A percentile compares a stretch with the other conserved stretches of the same genome.
Evolutionary conservation across 2,888 invertebrate species (phyloP).

Genomic region (Ectemnius lituratus): DNA sequence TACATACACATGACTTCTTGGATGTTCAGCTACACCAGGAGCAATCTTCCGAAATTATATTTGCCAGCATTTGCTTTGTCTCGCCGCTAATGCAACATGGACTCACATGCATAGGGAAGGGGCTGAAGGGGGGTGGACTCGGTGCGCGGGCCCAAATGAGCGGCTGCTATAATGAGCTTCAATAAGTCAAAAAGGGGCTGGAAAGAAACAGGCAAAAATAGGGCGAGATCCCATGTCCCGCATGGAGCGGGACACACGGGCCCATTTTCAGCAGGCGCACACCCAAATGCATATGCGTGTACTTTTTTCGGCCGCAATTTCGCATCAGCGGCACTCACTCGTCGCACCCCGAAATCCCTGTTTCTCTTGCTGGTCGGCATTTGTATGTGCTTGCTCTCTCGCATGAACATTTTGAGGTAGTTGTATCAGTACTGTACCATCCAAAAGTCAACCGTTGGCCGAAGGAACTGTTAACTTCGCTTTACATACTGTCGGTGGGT

Average conservation of each 20-base stretch:
- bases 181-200: constrained; percentile 2
- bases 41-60: no score
- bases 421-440: no score
- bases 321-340: constrained; percentile 14
- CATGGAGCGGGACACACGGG: neutral
- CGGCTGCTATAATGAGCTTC: neutral
- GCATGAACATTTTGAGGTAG: constrained; percentile 43
- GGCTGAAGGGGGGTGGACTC: neutral
- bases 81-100: no score
- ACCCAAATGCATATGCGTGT: constrained; percentile 21
- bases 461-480: no score
- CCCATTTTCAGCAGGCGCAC: constrained; percentile 19
- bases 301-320: constrained; percentile 38
- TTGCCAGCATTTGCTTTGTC: no score
- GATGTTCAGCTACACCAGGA: no score
- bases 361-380: constrained; percentile 26
- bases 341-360: constrained; percentile 37
- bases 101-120: neutral
- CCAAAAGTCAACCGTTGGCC: no score
- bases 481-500: no score
- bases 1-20: no score
- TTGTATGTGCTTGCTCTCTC: constrained; percentile 34
- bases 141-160: constrained; percentile 3
- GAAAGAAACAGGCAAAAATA: constrained; percentile 2
- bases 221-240: neutral